phyloP scores from a whole-genome alignment of 2,797 vertebrate species.

The Siniperca scherzeri region DNA sequence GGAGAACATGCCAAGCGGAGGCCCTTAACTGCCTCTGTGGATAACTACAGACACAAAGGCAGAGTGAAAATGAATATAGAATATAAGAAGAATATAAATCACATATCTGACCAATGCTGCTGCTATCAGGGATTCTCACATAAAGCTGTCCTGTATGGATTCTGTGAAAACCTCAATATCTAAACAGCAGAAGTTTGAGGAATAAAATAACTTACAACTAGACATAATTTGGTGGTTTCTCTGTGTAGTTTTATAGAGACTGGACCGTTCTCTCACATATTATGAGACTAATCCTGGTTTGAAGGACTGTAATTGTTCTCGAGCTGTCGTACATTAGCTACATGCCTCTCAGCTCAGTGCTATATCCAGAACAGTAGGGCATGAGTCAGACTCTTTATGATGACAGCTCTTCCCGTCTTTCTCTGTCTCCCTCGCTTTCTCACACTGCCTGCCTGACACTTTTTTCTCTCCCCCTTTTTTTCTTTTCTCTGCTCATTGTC shows the following conservation, averaged over 20 bases:
- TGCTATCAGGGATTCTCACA: constrained; percentile 18
- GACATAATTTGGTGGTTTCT: constrained; percentile 35
- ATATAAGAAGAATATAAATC: constrained; percentile 43
- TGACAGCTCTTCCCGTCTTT: constrained; percentile 67
- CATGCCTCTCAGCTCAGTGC: constrained; percentile 75
- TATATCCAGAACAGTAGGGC: constrained; percentile 76
- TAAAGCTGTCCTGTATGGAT: constrained; percentile 20
- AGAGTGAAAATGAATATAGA: constrained; percentile 48
- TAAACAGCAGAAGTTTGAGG: not conserved
- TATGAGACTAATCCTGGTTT: constrained; percentile 71
- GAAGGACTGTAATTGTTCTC: constrained; percentile 78
- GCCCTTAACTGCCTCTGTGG: constrained; percentile 71
- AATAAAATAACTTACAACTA: not conserved
- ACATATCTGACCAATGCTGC: constrained; percentile 39
- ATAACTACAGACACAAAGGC: constrained; percentile 67
- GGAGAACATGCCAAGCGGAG: constrained; percentile 78
- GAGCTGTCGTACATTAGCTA: constrained; percentile 74
- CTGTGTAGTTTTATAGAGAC: constrained; percentile 24
- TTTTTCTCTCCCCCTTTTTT: constrained; percentile 41
- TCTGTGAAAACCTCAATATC: constrained; percentile 9
- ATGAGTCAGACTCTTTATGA: constrained; percentile 79
- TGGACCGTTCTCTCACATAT: constrained; percentile 39
- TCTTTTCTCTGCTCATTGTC: constrained; percentile 50
- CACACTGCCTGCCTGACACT: constrained; percentile 57
- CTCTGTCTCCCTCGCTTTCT: constrained; percentile 58